Evolutionary conservation across 2,797 vertebrate species (phyloP), one percentile per base, ranked within the genome.

Genomic region (Apogon talboti): DNA sequence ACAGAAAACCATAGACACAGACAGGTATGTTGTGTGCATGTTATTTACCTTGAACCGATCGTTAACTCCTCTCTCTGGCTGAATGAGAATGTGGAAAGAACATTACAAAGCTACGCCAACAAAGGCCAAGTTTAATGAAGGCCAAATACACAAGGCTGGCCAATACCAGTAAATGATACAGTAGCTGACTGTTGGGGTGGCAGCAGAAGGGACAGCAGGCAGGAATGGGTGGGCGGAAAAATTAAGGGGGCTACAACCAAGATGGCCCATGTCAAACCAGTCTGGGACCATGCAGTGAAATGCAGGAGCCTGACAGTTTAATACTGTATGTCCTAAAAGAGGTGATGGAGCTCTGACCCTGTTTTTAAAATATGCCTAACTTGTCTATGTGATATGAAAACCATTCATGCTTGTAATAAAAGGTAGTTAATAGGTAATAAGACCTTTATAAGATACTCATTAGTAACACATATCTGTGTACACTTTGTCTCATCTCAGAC

Each of bases 11-110:
- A 81, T 11, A 60, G 56, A 86, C 78, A 86, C 64, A 73, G 46
- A 79, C 54, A 70, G 35, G 60, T 30, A 74, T 55, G 18, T 59
- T 56, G 50, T 76, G 82, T 70, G 48, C 38, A 37, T 57, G 72
- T 88, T 79, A 89, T 88, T 92, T 92, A 91, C 92, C 91, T 91
- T 91, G 82, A 75, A 92, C 85, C 89, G 90, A 86, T 92, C 90
- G 83, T 51, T 91, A 85, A 86, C 84, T 87, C 92, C 92, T 92
- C 91, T 92, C 84, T 93, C 91, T 67, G 91, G 91, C 91, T 93
- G 89, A 90, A 87, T 91, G 89, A 83, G 82, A 90, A 92, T 59
- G 83, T 89, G 86, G 85, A 92, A 82, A 91, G 74, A 91, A 85
- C 24, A 67, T 92, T 91, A 91, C 72, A 90, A 72, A 77, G 60